Evolutionary conservation across 2,113 vertebrate genomes (phyloP), one percentile per base, ranked within the genome.

Genomic region (Psilopogon haemacephalus): DNA sequence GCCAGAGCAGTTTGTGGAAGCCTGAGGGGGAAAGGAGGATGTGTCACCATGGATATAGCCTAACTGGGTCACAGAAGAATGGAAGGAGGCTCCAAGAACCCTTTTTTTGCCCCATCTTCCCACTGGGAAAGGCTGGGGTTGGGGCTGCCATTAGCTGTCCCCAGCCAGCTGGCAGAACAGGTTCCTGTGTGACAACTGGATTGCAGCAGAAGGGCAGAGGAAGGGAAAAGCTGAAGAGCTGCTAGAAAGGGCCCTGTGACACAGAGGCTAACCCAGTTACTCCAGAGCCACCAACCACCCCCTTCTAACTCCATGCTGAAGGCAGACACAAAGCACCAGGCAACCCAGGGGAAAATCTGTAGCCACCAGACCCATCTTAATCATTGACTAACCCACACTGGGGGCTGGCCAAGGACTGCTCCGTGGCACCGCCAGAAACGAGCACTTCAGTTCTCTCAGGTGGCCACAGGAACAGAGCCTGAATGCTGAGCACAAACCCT

Each of bases 181-280:
- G 96, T 95, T 96, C 44, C 80, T 65, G 46, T 26, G 65, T 86
- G 88, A 90, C 85, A 95, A 27, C 59, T 17, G 59, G 38, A 68
- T 93, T 77, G 72, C 35, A 81, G 63, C 32, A 84, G 59, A 88
- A 88, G 82, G 68, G 70, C 90, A 87, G 90, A 93, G 90, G 95
- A 92, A 92, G 84, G 28, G 80, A 90, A 95, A 94, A 95, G 88
- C 85, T 68, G 37, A 84, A 59, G 68, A 55, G 48, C 44, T 69
- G 79, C 52, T 77, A 73, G 50, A 55, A 23, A 88, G n/a, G 23
- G 40, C 88, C 35, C 35, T 27, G 48, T 64, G 64, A 81, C 86
- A 80, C 37, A 46, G 37, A 18, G 62, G 26, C n/a, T 86, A 90
- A 92, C 75, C 64, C 86, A 80, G 48, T 76, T 80, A 73, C 35